Base-by-base conservation (phyloP, 1,140 invertebrate genomes). In the Hylyphantes graminicola region DNA sequence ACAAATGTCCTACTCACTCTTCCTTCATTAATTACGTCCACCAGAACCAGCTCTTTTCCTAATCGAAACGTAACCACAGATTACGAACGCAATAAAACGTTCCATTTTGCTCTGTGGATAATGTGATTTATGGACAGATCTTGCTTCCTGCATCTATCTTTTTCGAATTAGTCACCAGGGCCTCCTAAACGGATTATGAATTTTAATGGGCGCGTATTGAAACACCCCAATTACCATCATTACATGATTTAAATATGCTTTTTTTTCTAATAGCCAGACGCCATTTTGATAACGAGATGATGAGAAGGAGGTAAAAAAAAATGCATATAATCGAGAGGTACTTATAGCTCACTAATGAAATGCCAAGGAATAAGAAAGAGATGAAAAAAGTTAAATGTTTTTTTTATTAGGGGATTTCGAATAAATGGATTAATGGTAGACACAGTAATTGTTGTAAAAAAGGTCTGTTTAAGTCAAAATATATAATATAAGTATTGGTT, bases 131-230 rank as follows among this genome's bases (percentile, higher is more conserved):
- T 81, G 79, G 79, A 63, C 61, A 59, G 64, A 53, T 64, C 68
- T 70, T 80, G 48, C n/a, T 35, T 17, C 48, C 19, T 15, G 68
- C 53, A 81, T 73, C 79, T 73, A 81, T 81, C 79, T 81, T 81
- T 81, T 81, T 81, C 79, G 79, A 81, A 81, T 81, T 81, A 81
- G 79, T 72, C 79, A 81, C 79, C 64, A 13, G 79, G 79, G 79
- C 59, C 79, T 81, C 79, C 50, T 81, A 81, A 81, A 73, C 79
- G 79, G 79, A 81, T 81, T 81, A 81, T 81, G 79, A 81, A 81
- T 81, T 81, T 81, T 81, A 81, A 81, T 81, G 79, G 79, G 55
- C 68, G 54, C 67, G 68, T 81, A 81, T 81, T 81, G 79, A 81
- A 73, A 48, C 68, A 61, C 79, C 68, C 53, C 79, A 81, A 81